Base-by-base conservation (phyloP, 2,797 vertebrate species). In the Sebastes dallii region DNA sequence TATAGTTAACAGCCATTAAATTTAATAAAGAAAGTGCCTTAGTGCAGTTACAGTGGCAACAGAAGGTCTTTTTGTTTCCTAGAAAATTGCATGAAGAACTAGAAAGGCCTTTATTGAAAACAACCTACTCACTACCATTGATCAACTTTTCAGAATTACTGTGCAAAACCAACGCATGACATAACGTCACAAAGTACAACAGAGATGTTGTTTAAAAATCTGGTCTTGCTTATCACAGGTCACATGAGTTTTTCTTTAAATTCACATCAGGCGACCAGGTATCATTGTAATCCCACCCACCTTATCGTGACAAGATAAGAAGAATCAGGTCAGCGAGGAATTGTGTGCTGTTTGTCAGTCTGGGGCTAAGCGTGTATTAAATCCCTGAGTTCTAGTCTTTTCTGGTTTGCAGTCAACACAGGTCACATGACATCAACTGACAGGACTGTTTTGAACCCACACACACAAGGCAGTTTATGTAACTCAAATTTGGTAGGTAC, bases 391-490 rank as follows among this genome's bases (percentile, higher is more conserved):
- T 89, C 75, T 72, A 61, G 77, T 88, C 87, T 83, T 89, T 87
- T 89, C 78, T 86, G 85, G 78, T 93, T 92, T 88, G 81, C 82
- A 83, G 89, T 94, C 92, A 94, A 93, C 88, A 91, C 76, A 67
- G 86, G 75, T 90, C 90, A 90, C 81, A 83, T 91, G 91, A 94
- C 88, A 92, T 87, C 91, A 91, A 72, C 89, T 91, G 90, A 90
- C 75, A 72, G 76, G 86, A 82, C 73, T 92, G 91, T 92, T 92
- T 90, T 91, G 83, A 94, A 80, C 77, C 80, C 77, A 86, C 90
- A 91, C 90, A 93, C 85, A 93, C 86, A 92, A 80, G 74, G 69
- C 79, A 55, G 46, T 78, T 95, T 94, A 93, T 86, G 82, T 89
- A 94, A 94, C 78, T 72, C 78, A 85, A 87, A 80, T 87, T 86